These are phyloP conservation scores for Prochilodus magdalenae DNA, from an alignment of 2,113 vertebrate species.

Conservation along the genomic window DNA sequence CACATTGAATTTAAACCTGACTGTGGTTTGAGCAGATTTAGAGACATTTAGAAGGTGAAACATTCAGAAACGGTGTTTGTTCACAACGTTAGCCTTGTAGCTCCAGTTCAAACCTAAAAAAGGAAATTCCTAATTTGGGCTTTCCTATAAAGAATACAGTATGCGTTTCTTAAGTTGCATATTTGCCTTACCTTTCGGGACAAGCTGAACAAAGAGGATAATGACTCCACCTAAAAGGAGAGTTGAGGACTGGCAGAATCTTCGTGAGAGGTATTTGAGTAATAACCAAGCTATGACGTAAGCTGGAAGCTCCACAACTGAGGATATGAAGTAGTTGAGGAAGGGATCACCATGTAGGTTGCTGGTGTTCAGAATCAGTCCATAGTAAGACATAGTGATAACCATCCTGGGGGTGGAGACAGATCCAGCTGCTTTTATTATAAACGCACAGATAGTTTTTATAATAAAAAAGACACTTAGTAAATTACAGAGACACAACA, in stretches of 20 bases:
- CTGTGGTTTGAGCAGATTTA: no score
- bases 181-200: slow-evolving; percentile 79
- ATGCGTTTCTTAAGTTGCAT: no score
- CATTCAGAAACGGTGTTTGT: no score
- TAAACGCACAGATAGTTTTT: no score
- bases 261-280: slow-evolving; percentile 76
- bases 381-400: slow-evolving; percentile 85
- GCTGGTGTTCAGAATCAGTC: slow-evolving; percentile 87
- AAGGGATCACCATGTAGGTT: slow-evolving; percentile 86
- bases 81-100: no score
- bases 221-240: slow-evolving; percentile 85
- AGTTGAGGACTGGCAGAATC: slow-evolving; percentile 82
- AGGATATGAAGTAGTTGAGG: slow-evolving; percentile 86
- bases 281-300: slow-evolving; percentile 83
- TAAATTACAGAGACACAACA: no score
- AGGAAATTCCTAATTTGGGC: no score
- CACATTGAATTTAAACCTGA: no score
- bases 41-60: no score
- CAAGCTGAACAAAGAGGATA: slow-evolving; percentile 85
- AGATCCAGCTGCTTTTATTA: not conserved
- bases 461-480: no score
- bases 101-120: no score
- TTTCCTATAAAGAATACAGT: no score
- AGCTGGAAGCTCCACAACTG: slow-evolving; percentile 84
- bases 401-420: slow-evolving; percentile 78